Evolutionary conservation across 1,140 invertebrate genomes (phyloP).

Genomic region (Dolichoris vasculosae): DNA sequence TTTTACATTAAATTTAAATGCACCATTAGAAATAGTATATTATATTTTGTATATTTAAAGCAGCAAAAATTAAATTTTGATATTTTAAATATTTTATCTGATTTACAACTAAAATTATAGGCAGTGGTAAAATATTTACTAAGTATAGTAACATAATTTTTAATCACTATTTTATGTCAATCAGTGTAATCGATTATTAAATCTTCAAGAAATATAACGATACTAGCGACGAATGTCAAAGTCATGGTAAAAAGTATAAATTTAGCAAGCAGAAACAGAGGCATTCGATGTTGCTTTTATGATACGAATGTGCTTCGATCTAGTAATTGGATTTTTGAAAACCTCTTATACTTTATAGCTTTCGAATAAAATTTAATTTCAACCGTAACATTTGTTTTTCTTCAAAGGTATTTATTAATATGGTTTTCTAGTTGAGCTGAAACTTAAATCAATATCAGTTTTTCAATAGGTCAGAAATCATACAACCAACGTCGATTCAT

Average conservation of each 20-base stretch:
- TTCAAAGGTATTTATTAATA: neutral
- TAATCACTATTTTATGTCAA: neutral
- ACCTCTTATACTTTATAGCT: neutral
- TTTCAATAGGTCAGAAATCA: neutral
- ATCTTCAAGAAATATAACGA: slow-evolving; percentile 31
- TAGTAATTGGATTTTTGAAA: neutral
- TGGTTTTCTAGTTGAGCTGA: no score
- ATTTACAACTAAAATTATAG: neutral
- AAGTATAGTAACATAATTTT: neutral
- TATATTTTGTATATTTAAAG: neutral
- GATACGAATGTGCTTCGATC: slow-evolving; percentile 46
- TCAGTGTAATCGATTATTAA: slow-evolving; percentile 29
- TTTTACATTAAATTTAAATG: neutral
- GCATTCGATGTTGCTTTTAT: slow-evolving; percentile 35
- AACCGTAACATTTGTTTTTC: neutral
- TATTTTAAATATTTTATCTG: neutral
- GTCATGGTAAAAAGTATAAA: slow-evolving; percentile 46
- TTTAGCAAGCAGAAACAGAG: slow-evolving; percentile 40
- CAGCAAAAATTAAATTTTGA: neutral
- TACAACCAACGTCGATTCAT: slow-evolving; percentile 20
- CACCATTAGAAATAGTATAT: neutral
- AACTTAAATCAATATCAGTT: no score
- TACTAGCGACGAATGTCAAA: slow-evolving; percentile 29
- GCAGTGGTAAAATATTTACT: neutral
- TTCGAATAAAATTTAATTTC: slow-evolving; percentile 14